A percentile compares a stretch with the other conserved stretches of the same genome.
Evolutionary conservation across 92 coral and sea anemone genomes (phyloP).

Genomic region (Parazoanthus darwini): DNA sequence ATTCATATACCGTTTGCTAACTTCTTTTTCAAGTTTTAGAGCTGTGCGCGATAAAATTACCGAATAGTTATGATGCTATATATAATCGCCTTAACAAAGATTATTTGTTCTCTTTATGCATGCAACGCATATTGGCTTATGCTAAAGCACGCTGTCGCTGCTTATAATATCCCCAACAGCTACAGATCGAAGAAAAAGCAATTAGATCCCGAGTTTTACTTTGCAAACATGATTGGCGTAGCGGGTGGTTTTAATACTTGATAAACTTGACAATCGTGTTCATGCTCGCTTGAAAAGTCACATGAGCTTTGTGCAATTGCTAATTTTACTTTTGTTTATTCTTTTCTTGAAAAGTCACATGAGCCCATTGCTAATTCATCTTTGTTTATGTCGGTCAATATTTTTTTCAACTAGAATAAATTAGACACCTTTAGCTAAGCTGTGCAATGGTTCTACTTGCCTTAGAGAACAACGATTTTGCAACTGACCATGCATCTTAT

Average conservation of each 20-base stretch:
- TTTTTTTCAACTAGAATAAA: conserved; percentile 30
- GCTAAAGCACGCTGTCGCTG: neutral
- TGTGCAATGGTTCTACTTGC: neutral
- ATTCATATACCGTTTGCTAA: neutral
- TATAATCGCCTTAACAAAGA: neutral
- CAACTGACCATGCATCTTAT: neutral
- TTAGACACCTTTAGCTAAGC: conserved; percentile 15
- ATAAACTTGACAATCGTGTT: conserved; percentile 5
- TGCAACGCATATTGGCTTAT: neutral
- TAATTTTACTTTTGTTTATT: conserved; percentile 1
- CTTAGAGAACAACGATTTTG: neutral
- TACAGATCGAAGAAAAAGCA: neutral
- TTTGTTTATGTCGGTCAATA: conserved; percentile 26
- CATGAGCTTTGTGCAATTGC: neutral
- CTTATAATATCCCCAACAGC: neutral
- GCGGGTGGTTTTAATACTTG: neutral
- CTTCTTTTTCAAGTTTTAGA: neutral
- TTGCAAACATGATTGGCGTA: neutral
- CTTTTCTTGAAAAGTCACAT: conserved; percentile 6
- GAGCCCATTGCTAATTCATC: conserved; percentile 20
- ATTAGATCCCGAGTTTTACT: neutral
- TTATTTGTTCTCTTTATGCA: neutral
- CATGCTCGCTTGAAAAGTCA: neutral
- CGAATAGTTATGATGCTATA: neutral
- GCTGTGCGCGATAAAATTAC: neutral